A percentile compares a stretch with the other conserved stretches of the same genome.
Conservation (phyloP, 2,888 invertebrate species). For the Antitype chi region DNA sequence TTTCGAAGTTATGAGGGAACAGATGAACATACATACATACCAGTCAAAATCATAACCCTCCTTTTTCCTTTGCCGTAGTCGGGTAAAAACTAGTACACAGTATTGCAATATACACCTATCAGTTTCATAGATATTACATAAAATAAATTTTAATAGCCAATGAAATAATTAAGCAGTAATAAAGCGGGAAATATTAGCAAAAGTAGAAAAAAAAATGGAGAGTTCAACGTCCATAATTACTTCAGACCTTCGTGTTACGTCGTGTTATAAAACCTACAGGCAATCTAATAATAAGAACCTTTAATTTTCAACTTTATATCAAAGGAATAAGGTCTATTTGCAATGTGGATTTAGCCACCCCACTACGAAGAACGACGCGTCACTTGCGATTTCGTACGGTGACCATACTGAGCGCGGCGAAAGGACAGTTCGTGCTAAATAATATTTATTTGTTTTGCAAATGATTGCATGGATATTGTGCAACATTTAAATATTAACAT, state of each 20-base stretch:
- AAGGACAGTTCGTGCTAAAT: slow-evolving; percentile 68
- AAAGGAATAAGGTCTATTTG: slow-evolving; percentile 31
- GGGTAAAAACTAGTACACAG: not conserved
- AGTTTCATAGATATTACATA: slow-evolving; percentile 22
- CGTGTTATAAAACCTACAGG: slow-evolving; percentile 43
- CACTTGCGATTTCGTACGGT: slow-evolving; percentile 69
- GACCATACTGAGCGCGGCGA: slow-evolving; percentile 70
- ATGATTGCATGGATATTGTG: slow-evolving; percentile 31
- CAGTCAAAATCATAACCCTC: no score
- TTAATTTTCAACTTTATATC: slow-evolving; percentile 31
- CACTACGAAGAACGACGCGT: slow-evolving; percentile 38
- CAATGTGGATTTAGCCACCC: not conserved
- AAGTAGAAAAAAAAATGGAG: slow-evolving; percentile 32
- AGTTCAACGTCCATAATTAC: slow-evolving; percentile 60
- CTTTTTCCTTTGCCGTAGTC: no score
- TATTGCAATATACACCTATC: slow-evolving; percentile 9
- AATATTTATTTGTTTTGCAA: slow-evolving; percentile 53
- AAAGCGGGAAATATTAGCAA: slow-evolving; percentile 39
- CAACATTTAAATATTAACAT: slow-evolving; percentile 24
- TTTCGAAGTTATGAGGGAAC: no score
- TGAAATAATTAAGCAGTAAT: slow-evolving; percentile 21
- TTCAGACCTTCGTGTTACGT: slow-evolving; percentile 59
- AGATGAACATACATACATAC: no score
- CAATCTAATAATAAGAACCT: not conserved
- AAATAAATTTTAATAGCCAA: slow-evolving; percentile 29